Conservation (phyloP, 2,113 vertebrate genomes). For the Eupsittula cactorum region DNA sequence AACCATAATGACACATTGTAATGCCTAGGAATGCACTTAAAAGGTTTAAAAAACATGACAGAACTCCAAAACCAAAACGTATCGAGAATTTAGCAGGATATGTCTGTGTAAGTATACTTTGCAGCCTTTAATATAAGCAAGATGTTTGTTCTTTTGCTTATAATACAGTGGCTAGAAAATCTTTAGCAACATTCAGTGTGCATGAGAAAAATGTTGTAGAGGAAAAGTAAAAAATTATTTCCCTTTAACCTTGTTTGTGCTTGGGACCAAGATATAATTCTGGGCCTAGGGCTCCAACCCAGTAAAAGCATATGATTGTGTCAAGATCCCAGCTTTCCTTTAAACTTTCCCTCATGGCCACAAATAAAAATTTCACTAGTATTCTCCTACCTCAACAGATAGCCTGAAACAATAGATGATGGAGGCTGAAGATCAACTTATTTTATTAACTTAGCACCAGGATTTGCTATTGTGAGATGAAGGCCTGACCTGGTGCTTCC, state of each 20-base stretch:
- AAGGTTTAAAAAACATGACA: constrained; percentile 19
- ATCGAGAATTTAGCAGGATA: neutral
- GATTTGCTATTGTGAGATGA: neutral
- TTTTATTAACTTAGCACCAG: constrained; percentile 50
- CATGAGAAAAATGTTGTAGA: neutral
- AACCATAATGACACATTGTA: constrained; percentile 23
- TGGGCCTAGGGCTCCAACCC: neutral
- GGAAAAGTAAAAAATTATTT: constrained; percentile 14
- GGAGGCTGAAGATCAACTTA: neutral
- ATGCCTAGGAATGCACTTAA: constrained; percentile 16
- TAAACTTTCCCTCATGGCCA: constrained; percentile 30
- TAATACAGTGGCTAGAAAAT: neutral
- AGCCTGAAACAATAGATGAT: constrained; percentile 33
- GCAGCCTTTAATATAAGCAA: neutral
- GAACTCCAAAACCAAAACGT: neutral
- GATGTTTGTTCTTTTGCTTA: neutral
- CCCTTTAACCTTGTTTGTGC: constrained; percentile 26
- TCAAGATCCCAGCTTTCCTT: constrained; percentile 6
- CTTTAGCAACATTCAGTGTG: neutral
- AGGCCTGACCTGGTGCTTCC: neutral
- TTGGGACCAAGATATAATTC: neutral
- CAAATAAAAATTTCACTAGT: constrained; percentile 45
- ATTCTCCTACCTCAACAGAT: constrained; percentile 41
- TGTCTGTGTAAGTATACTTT: neutral
- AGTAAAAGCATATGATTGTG: constrained; percentile 19